Evolutionary conservation across 1,140 invertebrate genomes (phyloP).

Genomic region (Drosophila truncata): DNA sequence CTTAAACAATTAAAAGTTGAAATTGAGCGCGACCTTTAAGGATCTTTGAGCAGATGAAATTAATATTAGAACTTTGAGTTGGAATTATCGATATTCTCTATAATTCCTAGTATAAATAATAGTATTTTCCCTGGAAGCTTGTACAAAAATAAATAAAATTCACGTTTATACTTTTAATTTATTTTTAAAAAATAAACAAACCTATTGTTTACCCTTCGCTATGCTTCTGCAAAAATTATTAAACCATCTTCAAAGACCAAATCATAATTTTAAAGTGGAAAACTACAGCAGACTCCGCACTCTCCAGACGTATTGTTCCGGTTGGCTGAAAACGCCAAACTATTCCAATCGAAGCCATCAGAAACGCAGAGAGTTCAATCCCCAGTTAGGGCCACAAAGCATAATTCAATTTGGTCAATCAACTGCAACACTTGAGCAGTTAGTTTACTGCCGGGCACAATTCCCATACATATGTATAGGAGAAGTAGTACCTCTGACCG

Average conservation of each 20-base stretch:
- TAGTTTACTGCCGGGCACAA: conserved; percentile 33
- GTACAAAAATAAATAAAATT: no score
- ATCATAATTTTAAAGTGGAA: neutral
- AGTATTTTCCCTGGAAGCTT: no score
- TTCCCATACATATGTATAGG: conserved; percentile 23
- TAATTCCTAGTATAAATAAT: no score
- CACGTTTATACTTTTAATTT: no score
- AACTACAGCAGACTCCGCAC: neutral
- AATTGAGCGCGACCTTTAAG: neutral
- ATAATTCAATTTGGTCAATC: conserved; percentile 76
- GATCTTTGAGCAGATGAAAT: neutral
- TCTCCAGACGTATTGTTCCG: conserved; percentile 13
- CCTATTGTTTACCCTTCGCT: no score
- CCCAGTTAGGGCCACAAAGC: conserved; percentile 38
- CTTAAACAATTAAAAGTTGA: conserved; percentile 18
- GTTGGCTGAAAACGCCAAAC: neutral
- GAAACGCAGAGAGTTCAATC: conserved; percentile 1
- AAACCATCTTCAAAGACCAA: no score
- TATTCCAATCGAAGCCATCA: conserved; percentile 2
- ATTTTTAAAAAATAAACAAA: no score
- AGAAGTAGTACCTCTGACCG: conserved; percentile 10
- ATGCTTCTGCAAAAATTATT: neutral
- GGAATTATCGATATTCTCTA: neutral
- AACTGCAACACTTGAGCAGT: conserved; percentile 49
- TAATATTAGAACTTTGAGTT: neutral